Percentiles rank a stretch among this genome's conserved stretches.
Conservation (phyloP, 2,888 invertebrate species). For the Apotomis capreana region DNA sequence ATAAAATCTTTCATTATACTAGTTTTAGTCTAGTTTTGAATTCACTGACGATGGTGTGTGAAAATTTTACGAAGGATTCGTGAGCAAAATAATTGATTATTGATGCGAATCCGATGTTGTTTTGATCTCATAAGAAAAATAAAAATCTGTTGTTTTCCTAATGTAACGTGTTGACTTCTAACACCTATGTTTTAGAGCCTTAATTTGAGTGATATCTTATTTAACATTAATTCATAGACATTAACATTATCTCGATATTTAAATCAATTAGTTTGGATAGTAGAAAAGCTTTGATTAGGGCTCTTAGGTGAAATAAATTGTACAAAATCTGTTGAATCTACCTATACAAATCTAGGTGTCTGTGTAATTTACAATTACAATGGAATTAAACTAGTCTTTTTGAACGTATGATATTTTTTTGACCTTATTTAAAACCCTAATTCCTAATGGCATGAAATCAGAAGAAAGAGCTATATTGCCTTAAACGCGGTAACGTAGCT, state of each 20-base stretch:
- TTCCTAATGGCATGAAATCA: no score
- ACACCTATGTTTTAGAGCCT: not conserved
- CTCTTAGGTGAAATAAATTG: not conserved
- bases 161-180: not conserved
- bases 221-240: no score
- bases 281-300: not conserved
- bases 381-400: slow-evolving; percentile 21
- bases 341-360: slow-evolving; percentile 15
- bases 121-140: slow-evolving; percentile 31
- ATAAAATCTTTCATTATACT: slow-evolving; percentile 45
- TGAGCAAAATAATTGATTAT: not conserved
- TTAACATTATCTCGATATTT: no score
- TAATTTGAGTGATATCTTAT: not conserved
- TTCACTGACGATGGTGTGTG: not conserved
- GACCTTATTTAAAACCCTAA: not conserved
- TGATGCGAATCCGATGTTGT: not conserved
- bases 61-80: not conserved
- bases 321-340: not conserved
- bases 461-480: no score
- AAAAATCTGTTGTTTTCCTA: not conserved
- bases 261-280: not conserved
- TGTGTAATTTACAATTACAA: slow-evolving; percentile 17
- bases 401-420: not conserved
- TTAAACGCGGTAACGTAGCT: no score
- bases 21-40: not conserved